Conservation (phyloP, 2,888 invertebrate genomes). For the Tinea semifulvella region DNA sequence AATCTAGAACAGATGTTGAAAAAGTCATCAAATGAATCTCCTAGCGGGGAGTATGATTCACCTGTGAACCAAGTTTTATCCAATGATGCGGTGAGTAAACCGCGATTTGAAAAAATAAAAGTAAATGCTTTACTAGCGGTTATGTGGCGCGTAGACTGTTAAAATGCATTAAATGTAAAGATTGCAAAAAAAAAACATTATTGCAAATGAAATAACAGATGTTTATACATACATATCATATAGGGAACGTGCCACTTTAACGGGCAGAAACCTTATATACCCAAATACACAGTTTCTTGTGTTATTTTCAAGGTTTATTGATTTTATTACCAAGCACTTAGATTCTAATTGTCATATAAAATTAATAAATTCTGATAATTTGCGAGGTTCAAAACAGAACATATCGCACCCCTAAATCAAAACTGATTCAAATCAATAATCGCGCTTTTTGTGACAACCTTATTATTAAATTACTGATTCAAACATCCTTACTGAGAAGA, state of each 20-base stretch:
- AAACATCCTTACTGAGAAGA: no score
- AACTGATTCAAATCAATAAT: no score
- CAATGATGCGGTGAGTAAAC: background rate
- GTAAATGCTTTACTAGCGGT: conserved; percentile 1
- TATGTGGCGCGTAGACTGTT: background rate
- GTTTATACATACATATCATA: background rate
- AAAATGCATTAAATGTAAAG: background rate
- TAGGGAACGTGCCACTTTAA: background rate
- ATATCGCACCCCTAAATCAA: no score
- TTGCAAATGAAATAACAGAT: background rate
- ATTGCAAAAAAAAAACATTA: conserved; percentile 1
- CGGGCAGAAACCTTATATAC: background rate
- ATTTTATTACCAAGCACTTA: background rate
- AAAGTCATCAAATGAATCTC: conserved; percentile 3
- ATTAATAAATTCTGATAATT: no score
- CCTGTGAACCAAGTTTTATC: background rate
- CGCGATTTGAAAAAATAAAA: background rate
- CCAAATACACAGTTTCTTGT: background rate
- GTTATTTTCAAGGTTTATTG: background rate
- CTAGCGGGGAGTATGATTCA: background rate
- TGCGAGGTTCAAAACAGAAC: no score
- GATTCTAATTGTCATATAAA: background rate
- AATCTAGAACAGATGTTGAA: background rate
- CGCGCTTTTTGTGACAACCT: no score
- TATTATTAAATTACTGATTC: no score